Percentiles rank a stretch among this genome's conserved stretches.
Conservation (phyloP, 2,113 vertebrate species). For the Sciurus niger region DNA sequence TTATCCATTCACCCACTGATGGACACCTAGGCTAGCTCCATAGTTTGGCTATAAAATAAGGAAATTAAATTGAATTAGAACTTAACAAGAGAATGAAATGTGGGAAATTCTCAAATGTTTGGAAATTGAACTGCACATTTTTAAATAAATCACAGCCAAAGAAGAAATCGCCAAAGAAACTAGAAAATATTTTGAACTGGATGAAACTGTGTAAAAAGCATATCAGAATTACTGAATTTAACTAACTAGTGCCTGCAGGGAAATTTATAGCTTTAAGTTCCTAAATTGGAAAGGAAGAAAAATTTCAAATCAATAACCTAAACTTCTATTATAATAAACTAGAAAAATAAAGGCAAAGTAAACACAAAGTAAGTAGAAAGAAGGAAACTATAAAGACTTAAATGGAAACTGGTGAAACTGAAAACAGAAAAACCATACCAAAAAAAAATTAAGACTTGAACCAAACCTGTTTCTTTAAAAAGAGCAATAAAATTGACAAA, state of each 20-base stretch:
- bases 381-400: conserved; percentile 32
- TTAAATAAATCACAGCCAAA: conserved; percentile 39
- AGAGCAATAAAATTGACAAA: conserved; percentile 34
- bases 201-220: not conserved
- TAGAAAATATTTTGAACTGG: not conserved
- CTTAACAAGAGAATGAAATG: conserved; percentile 28
- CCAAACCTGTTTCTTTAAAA: conserved; percentile 39
- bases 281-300: conserved; percentile 9
- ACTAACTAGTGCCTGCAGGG: not conserved
- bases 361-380: not conserved
- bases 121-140: conserved; percentile 18
- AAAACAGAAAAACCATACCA: not conserved
- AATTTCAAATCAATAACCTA: conserved; percentile 12
- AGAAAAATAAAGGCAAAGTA: conserved; percentile 19
- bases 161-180: conserved; percentile 12
- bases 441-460: not conserved
- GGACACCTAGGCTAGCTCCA: no score
- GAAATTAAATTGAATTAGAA: conserved; percentile 41
- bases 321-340: not conserved
- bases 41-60: not conserved
- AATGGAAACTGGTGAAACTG: conserved; percentile 25
- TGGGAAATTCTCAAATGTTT: not conserved
- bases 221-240: not conserved
- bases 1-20: no score
- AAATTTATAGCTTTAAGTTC: not conserved